Conservation (phyloP, 1,140 invertebrate species). For the Drosophila athabasca region DNA sequence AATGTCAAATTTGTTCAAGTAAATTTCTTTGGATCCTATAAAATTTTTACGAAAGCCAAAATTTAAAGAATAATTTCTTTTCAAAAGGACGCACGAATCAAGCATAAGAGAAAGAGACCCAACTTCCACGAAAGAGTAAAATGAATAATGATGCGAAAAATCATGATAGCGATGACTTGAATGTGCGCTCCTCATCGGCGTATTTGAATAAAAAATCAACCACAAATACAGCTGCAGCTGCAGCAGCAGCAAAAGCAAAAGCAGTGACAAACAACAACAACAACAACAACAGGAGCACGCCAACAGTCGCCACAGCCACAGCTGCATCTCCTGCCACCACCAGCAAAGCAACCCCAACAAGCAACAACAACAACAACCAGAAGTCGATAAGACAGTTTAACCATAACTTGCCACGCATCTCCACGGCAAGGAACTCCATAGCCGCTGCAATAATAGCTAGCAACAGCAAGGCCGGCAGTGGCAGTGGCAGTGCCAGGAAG, state of each 20-base stretch:
- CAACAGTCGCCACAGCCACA: constrained; percentile 29
- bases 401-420: constrained; percentile 56
- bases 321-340: neutral
- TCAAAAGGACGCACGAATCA: constrained; percentile 64
- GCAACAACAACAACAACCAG: constrained; percentile 21
- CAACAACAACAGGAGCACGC: constrained; percentile 20
- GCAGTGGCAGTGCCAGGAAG: constrained; percentile 42
- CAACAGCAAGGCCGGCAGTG: constrained; percentile 17
- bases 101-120: constrained; percentile 39
- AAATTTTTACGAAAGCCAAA: constrained; percentile 22
- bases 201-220: constrained; percentile 60
- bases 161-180: constrained; percentile 77
- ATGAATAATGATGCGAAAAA: constrained; percentile 83
- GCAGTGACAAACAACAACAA: neutral
- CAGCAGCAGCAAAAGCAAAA: constrained; percentile 24
- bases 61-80: constrained; percentile 31
- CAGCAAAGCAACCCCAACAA: constrained; percentile 29
- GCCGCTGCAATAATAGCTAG: constrained; percentile 65
- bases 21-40: constrained; percentile 40
- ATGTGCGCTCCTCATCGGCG: constrained; percentile 65
- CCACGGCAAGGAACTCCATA: constrained; percentile 57
- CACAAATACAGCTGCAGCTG: constrained; percentile 49
- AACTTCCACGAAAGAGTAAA: constrained; percentile 66
- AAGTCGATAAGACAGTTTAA: constrained; percentile 53
- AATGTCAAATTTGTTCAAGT: constrained; percentile 60